A percentile compares a stretch with the other conserved stretches of the same genome.
Conservation (phyloP, 1,140 invertebrate species). For the Euborellia annulipes region DNA sequence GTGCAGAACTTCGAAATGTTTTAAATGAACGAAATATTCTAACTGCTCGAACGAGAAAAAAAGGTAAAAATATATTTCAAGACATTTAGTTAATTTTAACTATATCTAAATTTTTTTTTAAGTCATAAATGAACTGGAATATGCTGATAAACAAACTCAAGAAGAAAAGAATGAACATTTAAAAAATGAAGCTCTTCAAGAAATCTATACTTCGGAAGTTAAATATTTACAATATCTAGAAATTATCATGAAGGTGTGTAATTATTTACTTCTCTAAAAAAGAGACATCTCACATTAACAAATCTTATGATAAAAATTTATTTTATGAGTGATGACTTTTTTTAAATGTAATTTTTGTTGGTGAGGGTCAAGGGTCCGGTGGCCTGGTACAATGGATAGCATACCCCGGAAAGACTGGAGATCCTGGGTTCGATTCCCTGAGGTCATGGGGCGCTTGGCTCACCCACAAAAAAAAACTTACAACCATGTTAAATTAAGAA, state of each 20-base stretch:
- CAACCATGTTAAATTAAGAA: too few species aligned
- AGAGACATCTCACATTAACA: too few species aligned
- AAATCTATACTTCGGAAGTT: constrained; percentile 54
- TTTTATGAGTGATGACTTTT: too few species aligned
- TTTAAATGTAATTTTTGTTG: too few species aligned
- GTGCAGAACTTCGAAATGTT: constrained; percentile 38
- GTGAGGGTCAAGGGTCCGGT: too few species aligned
- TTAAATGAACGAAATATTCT: constrained; percentile 44
- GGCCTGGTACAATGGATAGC: too few species aligned
- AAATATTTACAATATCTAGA: constrained; percentile 52
- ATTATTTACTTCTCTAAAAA: constrained; percentile 22
- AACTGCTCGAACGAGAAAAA: constrained; percentile 38
- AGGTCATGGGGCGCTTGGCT: too few species aligned
- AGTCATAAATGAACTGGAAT: constrained; percentile 34
- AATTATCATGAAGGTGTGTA: constrained; percentile 40
- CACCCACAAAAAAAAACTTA: too few species aligned
- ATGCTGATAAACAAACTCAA: constrained; percentile 27
- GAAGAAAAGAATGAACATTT: constrained; percentile 30
- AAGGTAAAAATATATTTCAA: constrained; percentile 26
- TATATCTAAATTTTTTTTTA: constrained; percentile 9
- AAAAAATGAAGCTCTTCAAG: constrained; percentile 38
- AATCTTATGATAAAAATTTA: too few species aligned
- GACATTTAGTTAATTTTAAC: not conserved
- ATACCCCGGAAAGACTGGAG: too few species aligned
- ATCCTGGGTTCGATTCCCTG: too few species aligned